A percentile compares a stretch with the other conserved stretches of the same genome.
phyloP scores from a whole-genome alignment of 1,140 invertebrate species.

The Panagrolaimus sp. region DNA sequence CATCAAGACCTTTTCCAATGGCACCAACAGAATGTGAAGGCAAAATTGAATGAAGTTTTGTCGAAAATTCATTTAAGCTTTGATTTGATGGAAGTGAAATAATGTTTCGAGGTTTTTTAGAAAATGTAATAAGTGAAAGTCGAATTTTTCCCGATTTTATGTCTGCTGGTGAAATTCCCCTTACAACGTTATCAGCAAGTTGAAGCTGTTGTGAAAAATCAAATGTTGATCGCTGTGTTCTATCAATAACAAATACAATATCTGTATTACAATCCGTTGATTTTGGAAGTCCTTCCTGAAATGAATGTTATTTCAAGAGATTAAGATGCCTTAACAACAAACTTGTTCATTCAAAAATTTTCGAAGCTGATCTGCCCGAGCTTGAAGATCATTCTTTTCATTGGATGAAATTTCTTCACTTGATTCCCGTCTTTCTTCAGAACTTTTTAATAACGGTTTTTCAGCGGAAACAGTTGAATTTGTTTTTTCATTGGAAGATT shows the following conservation, averaged over 20 bases:
- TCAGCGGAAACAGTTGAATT: no score
- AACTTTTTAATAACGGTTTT: not conserved
- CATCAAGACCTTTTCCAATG: not conserved
- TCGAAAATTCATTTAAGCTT: not conserved
- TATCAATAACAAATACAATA: slow-evolving; percentile 27
- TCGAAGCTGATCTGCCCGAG: not conserved
- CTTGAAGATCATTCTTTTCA: not conserved
- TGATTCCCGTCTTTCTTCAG: not conserved
- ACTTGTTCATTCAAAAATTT: not conserved
- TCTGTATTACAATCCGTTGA: slow-evolving; percentile 22
- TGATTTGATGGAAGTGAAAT: not conserved
- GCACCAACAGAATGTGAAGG: not conserved
- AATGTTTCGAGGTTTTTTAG: not conserved
- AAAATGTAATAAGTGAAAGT: not conserved
- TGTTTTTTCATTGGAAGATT: no score
- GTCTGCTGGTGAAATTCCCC: not conserved
- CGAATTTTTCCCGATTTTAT: not conserved
- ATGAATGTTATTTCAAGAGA: not conserved
- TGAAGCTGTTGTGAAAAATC: slow-evolving; percentile 27
- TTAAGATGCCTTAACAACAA: no score
- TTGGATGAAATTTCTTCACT: not conserved
- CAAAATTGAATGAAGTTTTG: not conserved
- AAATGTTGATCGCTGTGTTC: slow-evolving; percentile 22
- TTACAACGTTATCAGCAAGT: slow-evolving; percentile 16
- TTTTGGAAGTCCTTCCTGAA: not conserved